Percentiles rank a stretch among this genome's conserved stretches.
Evolutionary conservation across 2,888 invertebrate species (phyloP).

Genomic region (Sarcophaga carnaria): DNA sequence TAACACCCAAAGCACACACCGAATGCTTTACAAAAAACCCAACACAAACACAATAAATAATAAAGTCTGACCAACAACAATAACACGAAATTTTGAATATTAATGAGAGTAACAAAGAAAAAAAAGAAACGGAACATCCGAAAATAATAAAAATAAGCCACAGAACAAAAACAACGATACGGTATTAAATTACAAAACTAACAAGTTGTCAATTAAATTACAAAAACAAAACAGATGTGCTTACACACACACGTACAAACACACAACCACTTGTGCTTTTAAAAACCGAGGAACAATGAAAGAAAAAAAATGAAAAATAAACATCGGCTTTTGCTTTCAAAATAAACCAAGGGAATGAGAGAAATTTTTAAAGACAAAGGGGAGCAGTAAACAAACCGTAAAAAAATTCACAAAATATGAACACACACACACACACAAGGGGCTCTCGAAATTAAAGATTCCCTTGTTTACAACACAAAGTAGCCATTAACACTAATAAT

Average conservation of each 20-base stretch:
- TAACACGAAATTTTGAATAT: background rate
- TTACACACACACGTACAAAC: background rate
- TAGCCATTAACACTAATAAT: too few species aligned
- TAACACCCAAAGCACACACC: background rate
- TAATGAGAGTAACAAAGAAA: background rate
- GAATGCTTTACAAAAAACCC: background rate
- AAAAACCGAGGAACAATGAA: conserved; percentile 20
- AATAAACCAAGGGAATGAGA: too few species aligned
- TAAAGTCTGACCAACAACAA: background rate
- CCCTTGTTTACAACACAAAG: too few species aligned
- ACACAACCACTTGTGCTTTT: background rate
- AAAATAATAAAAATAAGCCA: conserved; percentile 39
- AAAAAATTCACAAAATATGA: too few species aligned
- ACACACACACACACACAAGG: too few species aligned
- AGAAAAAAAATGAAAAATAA: background rate
- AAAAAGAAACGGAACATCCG: conserved; percentile 47
- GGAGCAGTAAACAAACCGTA: too few species aligned
- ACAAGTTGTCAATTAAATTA: conserved; percentile 54
- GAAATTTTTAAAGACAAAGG: too few species aligned
- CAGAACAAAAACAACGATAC: conserved; percentile 8
- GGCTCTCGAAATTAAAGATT: too few species aligned
- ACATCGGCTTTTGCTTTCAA: too few species aligned
- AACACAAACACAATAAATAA: background rate
- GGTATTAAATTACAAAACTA: conserved; percentile 50
- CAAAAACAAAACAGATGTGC: conserved; percentile 7